Percentiles rank a stretch among this genome's conserved stretches.
Conservation (phyloP, 2,113 vertebrate genomes). For the Poeciliopsis turrubarensis region DNA sequence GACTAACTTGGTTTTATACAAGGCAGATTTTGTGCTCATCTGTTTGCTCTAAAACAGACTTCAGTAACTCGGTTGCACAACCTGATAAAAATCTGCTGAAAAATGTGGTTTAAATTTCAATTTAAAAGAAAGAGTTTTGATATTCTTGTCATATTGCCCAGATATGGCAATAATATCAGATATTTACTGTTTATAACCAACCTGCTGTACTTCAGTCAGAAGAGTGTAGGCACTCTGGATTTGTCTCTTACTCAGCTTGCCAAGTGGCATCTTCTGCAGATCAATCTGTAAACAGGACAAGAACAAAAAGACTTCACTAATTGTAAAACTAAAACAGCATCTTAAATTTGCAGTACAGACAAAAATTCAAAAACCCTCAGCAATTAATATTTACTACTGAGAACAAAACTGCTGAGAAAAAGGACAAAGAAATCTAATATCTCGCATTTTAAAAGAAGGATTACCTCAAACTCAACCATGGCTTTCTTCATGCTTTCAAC, state of each 20-base stretch:
- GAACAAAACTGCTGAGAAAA: background rate
- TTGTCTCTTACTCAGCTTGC: slow-evolving; percentile 96
- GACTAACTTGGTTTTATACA: too few relatives aligned
- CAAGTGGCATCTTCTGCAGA: slow-evolving; percentile 98
- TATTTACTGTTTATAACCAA: slow-evolving; percentile 62
- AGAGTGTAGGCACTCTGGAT: slow-evolving; percentile 97
- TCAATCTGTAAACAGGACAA: slow-evolving; percentile 87
- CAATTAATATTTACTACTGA: background rate
- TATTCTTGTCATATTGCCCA: too few relatives aligned
- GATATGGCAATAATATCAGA: background rate
- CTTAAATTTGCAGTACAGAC: background rate
- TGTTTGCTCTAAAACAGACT: too few relatives aligned
- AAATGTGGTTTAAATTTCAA: too few relatives aligned
- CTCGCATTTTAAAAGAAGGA: background rate
- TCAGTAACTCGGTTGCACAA: too few relatives aligned
- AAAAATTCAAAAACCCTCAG: background rate
- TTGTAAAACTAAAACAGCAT: background rate
- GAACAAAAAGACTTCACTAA: background rate
- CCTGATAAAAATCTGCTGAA: too few relatives aligned
- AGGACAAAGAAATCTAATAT: background rate
- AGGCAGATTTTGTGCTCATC: too few relatives aligned
- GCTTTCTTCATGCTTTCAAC: slow-evolving; percentile 99
- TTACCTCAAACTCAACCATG: slow-evolving; percentile 98
- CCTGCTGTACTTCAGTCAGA: slow-evolving; percentile 95
- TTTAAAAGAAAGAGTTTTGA: too few relatives aligned